Evolutionary conservation across 2,113 vertebrate species (phyloP).

Genomic region (Halcyon senegalensis): DNA sequence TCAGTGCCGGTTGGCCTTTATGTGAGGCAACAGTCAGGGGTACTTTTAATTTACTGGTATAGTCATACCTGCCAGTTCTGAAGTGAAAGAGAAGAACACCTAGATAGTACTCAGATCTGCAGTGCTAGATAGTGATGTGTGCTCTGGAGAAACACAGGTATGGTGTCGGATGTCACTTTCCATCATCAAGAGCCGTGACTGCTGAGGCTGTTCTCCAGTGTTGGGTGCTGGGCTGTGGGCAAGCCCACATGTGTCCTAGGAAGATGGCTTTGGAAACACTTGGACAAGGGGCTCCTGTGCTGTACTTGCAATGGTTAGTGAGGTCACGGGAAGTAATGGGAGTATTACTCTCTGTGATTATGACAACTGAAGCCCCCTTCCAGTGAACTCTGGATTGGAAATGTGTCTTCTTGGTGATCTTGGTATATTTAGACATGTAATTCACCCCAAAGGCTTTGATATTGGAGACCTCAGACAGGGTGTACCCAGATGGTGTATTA

Average conservation of each 20-base stretch:
- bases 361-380: background rate
- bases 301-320: background rate
- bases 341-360: background rate
- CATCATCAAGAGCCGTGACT: background rate
- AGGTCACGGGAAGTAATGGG: background rate
- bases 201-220: background rate
- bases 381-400: background rate
- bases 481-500: background rate
- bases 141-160: background rate
- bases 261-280: background rate
- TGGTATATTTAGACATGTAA: background rate
- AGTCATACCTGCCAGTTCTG: background rate
- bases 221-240: background rate
- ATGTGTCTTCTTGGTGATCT: background rate
- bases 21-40: background rate
- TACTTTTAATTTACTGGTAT: background rate
- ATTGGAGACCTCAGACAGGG: background rate
- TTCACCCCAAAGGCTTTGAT: background rate
- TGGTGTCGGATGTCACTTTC: background rate
- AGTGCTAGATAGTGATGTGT: rapidly evolving
- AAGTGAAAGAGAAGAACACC: background rate
- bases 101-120: background rate
- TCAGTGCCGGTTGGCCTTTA: background rate
- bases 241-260: background rate
- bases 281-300: background rate